phyloP scores from a whole-genome alignment of 2,113 vertebrate species.

The Paraplagusia blochii region DNA sequence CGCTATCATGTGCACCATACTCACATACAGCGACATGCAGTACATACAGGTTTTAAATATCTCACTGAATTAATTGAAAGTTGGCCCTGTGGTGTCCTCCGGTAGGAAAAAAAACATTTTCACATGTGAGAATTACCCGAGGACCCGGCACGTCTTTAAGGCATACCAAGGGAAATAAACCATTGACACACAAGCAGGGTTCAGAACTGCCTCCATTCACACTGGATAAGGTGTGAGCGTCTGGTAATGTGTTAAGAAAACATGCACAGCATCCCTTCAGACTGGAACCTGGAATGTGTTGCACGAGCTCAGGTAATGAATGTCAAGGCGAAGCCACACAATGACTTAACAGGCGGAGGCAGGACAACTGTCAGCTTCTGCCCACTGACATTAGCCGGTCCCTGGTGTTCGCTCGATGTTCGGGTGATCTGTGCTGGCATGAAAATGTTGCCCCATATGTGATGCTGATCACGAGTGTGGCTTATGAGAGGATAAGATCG shows the following conservation, averaged over 20 bases:
- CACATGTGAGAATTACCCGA: not conserved
- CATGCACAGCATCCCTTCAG: not conserved
- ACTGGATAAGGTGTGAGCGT: not conserved
- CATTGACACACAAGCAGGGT: not conserved
- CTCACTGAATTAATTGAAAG: not conserved
- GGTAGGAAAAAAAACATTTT: not conserved
- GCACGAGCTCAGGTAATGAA: slow-evolving; percentile 9
- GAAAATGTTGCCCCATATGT: not conserved
- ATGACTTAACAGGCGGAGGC: slow-evolving; percentile 2
- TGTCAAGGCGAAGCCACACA: slow-evolving; percentile 11
- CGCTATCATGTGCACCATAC: no score
- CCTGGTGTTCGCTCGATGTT: not conserved
- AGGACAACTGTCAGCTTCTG: slow-evolving; percentile 4
- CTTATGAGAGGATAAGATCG: not conserved
- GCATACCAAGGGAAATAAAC: no score
- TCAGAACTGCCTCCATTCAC: slow-evolving; percentile 7
- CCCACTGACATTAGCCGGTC: not conserved
- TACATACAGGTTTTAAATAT: no score
- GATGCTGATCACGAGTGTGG: not conserved
- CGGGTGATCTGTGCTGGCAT: not conserved
- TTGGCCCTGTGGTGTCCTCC: not conserved
- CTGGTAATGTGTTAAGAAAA: slow-evolving; percentile 3
- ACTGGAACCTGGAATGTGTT: not conserved
- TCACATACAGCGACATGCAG: no score
- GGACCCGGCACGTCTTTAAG: not conserved